Conservation (phyloP, 92 coral and sea anemone species). For the Anthopleura xanthogrammica region DNA sequence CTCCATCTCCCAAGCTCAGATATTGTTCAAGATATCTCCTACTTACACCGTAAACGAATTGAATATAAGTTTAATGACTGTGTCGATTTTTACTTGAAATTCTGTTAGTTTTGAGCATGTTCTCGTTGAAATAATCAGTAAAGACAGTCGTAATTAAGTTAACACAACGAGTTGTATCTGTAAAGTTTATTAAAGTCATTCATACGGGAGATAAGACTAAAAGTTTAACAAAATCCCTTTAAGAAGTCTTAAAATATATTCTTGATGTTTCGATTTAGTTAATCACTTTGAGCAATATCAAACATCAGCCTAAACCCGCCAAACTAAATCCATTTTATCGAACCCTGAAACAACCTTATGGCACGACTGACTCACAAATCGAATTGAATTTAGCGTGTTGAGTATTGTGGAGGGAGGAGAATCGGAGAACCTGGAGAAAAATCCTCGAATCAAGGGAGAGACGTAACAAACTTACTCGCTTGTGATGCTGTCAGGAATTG, state of each 20-base stretch:
- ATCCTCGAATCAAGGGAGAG: too few species aligned
- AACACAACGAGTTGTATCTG: not conserved
- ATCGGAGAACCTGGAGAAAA: too few species aligned
- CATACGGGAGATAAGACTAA: not conserved
- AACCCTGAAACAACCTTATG: too few species aligned
- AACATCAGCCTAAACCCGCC: not conserved
- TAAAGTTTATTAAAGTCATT: not conserved
- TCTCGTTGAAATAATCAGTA: not conserved
- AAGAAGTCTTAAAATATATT: not conserved
- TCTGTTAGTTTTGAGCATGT: not conserved
- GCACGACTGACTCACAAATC: too few species aligned
- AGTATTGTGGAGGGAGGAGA: too few species aligned
- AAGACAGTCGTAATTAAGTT: slow-evolving; percentile 1
- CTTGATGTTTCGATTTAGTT: not conserved
- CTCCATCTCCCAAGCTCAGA: not conserved
- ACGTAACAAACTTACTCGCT: too few species aligned
- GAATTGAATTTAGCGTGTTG: too few species aligned
- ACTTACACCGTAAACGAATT: not conserved
- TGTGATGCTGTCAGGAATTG: too few species aligned
- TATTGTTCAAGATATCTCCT: not conserved
- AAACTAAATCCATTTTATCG: too few species aligned
- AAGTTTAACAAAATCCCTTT: not conserved
- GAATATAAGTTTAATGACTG: not conserved
- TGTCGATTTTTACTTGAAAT: not conserved
- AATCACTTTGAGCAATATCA: not conserved